Base-by-base conservation (phyloP, 1,140 invertebrate species). In the Lordiphosa clarofinis region DNA sequence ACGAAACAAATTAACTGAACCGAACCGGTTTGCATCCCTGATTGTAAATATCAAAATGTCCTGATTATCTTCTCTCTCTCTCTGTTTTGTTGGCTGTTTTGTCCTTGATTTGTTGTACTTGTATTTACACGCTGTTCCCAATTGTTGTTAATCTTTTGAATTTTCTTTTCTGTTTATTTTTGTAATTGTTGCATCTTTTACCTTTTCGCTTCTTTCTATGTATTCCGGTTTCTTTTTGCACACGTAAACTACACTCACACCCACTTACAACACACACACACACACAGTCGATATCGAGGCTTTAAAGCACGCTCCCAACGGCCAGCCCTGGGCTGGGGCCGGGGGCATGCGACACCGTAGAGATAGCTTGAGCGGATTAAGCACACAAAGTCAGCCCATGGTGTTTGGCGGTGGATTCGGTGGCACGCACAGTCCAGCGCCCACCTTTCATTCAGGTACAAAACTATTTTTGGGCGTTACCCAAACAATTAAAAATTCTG, bases 281-380 rank as follows among this genome's bases (percentile, higher is more conserved):
- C 35, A 54, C 58, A 71, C 67, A 89, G 88, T 89, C 66, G 88
- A 89, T 79, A 89, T 89, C 64, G 88, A 89, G 87, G 87, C 88
- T 78, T 86, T 89, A 75, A 89, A 89, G 84, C 87, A 89, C 82
- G 71, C 88, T 52, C 82, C 88, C 65, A 79, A 68, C 33, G 60
- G 72, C 55, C 72, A 74, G 53, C 67, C 36, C 12, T 84, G 78
- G 78, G 53, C 73, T 54, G 73, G 71, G 46, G 69, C 65, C 52
- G 78, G 86, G 73, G 87, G 86, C 76, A 81, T 89, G 78, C 87
- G 88, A 73, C 88, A 89, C 88, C 88, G 88, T 89, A 89, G 88
- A 89, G 88, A 89, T 89, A 89, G 88, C 82, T 84, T 89, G 69
- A 89, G 88, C 71, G 88, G 88, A 73, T 73, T 89, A 61, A 89